A percentile compares a stretch with the other conserved stretches of the same genome.
phyloP scores from a whole-genome alignment of 2,888 invertebrate species.

The Chironomus riparius region DNA sequence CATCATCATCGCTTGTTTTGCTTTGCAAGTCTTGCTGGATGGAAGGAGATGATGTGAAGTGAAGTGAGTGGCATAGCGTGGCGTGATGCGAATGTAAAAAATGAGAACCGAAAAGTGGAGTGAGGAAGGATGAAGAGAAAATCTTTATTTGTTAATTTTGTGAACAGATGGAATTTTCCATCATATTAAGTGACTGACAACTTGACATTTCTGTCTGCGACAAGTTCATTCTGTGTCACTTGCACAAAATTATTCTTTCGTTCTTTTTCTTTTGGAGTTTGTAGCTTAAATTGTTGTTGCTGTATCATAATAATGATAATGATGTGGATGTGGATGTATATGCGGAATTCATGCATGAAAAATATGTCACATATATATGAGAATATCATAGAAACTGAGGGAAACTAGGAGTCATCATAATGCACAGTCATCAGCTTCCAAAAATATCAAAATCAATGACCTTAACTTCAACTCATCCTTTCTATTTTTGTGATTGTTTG shows the following conservation, averaged over 20 bases:
- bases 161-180: slow-evolving; percentile 16
- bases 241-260: neutral
- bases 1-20: no score
- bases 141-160: slow-evolving; percentile 21
- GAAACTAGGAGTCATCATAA: no score
- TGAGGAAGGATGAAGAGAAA: neutral
- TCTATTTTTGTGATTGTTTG: no score
- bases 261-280: no score
- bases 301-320: neutral
- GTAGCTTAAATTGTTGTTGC: no score
- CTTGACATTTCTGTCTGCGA: slow-evolving; percentile 23
- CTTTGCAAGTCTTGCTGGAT: neutral
- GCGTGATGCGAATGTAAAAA: neutral
- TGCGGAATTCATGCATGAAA: neutral
- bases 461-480: no score
- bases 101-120: neutral
- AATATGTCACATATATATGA: neutral
- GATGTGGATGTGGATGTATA: neutral
- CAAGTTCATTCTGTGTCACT: slow-evolving; percentile 4
- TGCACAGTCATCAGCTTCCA: no score
- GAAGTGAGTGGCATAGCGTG: neutral
- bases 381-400: neutral
- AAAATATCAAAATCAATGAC: no score
- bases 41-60: neutral
- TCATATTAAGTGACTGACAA: slow-evolving; percentile 16